Percentiles rank a stretch among this genome's conserved stretches.
These are phyloP conservation scores for Elanoides forficatus DNA, from an alignment of 2,113 vertebrate species.

Conservation along the genomic window DNA sequence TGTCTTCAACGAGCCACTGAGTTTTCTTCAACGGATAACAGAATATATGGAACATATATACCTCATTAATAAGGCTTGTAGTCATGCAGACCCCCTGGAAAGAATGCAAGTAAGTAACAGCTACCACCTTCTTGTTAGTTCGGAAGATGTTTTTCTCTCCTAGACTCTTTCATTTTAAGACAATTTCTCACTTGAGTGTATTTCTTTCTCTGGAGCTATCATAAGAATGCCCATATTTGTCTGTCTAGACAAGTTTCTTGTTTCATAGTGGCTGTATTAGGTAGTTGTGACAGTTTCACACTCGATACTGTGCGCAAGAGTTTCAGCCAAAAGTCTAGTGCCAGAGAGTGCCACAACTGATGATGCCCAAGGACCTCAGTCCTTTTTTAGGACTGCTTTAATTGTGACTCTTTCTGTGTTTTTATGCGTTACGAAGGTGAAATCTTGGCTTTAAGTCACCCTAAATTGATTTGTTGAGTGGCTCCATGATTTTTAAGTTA, in stretches of 20 bases:
- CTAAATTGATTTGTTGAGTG: neutral
- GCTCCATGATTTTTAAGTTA: neutral
- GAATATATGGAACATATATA: constrained; percentile 99
- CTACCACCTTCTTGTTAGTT: neutral
- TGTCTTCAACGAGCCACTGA: constrained; percentile 94
- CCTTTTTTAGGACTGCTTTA: neutral
- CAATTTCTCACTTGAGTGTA: neutral
- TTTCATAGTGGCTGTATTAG: neutral
- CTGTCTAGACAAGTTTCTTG: neutral
- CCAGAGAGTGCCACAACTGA: neutral
- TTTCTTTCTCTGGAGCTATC: neutral
- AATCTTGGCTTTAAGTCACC: neutral
- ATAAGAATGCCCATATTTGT: neutral
- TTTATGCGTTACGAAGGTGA: neutral
- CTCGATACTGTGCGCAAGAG: neutral
- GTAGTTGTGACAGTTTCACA: neutral
- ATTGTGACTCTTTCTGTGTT: neutral
- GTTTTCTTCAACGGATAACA: constrained; percentile 93
- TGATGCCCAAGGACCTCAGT: neutral
- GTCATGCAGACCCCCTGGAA: constrained; percentile 82
- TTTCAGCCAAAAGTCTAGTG: neutral
- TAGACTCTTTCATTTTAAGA: neutral
- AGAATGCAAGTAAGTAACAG: constrained; percentile 86
- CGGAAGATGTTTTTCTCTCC: neutral
- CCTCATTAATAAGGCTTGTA: constrained; percentile 89